These are phyloP conservation scores for Neofelis nebulosa DNA, from an alignment of 2,113 vertebrate genomes.

Conservation along the genomic window DNA sequence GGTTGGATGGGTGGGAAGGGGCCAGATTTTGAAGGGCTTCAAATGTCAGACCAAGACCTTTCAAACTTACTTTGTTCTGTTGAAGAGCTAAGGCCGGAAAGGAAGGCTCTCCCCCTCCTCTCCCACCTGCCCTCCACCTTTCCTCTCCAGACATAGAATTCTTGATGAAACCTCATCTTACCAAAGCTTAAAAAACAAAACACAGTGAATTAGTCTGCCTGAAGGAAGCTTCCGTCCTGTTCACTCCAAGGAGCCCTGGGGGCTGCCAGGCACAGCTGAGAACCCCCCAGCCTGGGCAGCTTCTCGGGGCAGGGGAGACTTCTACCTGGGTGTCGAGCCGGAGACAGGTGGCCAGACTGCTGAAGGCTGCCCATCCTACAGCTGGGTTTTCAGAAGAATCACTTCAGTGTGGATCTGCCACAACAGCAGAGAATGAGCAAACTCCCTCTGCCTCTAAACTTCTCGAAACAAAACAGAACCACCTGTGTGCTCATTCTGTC, in stretches of 20 bases:
- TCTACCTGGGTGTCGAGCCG: no score
- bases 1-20: not conserved
- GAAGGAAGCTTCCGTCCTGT: not conserved
- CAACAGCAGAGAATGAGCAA: not conserved
- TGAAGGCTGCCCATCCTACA: not conserved
- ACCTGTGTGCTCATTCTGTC: not conserved
- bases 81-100: not conserved
- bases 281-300: not conserved
- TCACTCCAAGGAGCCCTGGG: accelerated
- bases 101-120: not conserved
- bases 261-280: not conserved
- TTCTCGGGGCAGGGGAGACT: no score
- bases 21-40: not conserved
- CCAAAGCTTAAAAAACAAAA: not conserved
- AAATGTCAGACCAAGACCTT: not conserved
- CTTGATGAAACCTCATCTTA: not conserved
- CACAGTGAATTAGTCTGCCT: not conserved
- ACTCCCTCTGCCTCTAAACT: not conserved
- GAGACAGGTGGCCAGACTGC: not conserved
- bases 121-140: not conserved
- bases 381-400: not conserved
- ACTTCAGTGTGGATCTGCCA: not conserved
- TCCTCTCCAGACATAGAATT: not conserved
- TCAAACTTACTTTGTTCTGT: constrained; percentile 18
- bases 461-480: not conserved